Evolutionary conservation across 2,797 vertebrate genomes (phyloP).

Genomic region (Arrhamphus sclerolepis): DNA sequence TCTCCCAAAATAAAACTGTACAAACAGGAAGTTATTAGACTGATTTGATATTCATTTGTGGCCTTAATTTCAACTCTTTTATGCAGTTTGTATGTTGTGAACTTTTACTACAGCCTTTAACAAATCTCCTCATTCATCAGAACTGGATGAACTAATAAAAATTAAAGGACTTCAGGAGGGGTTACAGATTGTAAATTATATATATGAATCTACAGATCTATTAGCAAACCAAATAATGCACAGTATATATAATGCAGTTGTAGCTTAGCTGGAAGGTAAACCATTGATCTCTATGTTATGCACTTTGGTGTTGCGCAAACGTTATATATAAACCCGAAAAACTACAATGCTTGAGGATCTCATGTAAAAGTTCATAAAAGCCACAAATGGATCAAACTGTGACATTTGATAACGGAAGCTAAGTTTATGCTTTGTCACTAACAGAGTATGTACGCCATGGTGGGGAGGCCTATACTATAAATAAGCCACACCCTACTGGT

Average conservation of each 20-base stretch:
- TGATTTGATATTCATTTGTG: too few relatives aligned
- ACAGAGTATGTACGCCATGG: too few relatives aligned
- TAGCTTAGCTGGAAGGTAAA: background rate
- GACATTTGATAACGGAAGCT: too few relatives aligned
- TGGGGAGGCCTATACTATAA: too few relatives aligned
- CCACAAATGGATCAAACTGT: too few relatives aligned
- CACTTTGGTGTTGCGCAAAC: background rate
- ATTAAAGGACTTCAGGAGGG: conserved; percentile 27
- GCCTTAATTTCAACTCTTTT: background rate
- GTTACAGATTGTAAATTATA: conserved; percentile 14
- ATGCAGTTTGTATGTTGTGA: conserved; percentile 5
- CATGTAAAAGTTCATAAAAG: background rate
- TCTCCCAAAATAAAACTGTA: conserved; percentile 36
- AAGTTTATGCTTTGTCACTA: too few relatives aligned
- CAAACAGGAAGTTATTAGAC: conserved; percentile 21
- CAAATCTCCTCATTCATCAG: conserved; percentile 21
- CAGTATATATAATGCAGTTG: background rate
- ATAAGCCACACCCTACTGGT: too few relatives aligned
- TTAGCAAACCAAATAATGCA: conserved; percentile 10
- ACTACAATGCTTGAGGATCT: conserved; percentile 17
- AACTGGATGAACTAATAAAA: conserved; percentile 29
- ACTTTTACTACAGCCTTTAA: conserved; percentile 7
- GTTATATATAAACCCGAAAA: background rate
- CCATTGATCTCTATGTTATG: background rate
- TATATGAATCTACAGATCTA: conserved; percentile 32